Evolutionary conservation across 2,888 invertebrate species (phyloP), one percentile per base, ranked within the genome.

Genomic region (Lepidocyrtoides sp.): DNA sequence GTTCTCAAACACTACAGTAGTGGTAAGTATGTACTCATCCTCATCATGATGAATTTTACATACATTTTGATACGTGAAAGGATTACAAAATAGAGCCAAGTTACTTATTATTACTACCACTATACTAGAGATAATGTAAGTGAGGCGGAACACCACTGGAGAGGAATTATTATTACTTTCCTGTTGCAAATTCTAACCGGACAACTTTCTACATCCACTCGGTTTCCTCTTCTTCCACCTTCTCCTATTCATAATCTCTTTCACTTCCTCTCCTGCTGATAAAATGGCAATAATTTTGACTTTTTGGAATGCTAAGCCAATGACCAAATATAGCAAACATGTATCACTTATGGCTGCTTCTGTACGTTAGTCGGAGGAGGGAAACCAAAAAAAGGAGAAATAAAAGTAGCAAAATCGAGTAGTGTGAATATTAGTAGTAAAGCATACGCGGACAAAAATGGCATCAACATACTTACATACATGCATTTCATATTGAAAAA

Each of bases 231-330:
- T 63, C 32, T 29, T 32, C 69, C 29, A n/a, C 36, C 17, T 36
- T 17, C 23, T 36, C 8, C 69, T 69, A 69, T 69, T 69, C 32
- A 36, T 69, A 69, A 69, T 69, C 69, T 36, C 69, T 69, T 69
- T 69, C 69, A 69, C 69, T 84, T 29, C 48, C 72, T 54, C 72
- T 72, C 85, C 85, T 57, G 85, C 72, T 72, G 85, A 48, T 85
- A 72, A 75, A 85, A 54, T 75, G 85, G 72, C 41, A 72, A 85
- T 57, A 72, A 75, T 72, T 57, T 72, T 69, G 72, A 72, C 72
- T 72, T 29, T 69, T 75, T 57, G 57, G 72, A 85, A 85, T 85
- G 85, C n/a, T 48, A 51, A 69, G 63, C 36, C 17, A 2, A 23
- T 23, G 26, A 29, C 10, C 14, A 32, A 48, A n/a, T 32, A 14